Conservation (phyloP, 1,140 invertebrate genomes). For the Cherax quadricarinatus region DNA sequence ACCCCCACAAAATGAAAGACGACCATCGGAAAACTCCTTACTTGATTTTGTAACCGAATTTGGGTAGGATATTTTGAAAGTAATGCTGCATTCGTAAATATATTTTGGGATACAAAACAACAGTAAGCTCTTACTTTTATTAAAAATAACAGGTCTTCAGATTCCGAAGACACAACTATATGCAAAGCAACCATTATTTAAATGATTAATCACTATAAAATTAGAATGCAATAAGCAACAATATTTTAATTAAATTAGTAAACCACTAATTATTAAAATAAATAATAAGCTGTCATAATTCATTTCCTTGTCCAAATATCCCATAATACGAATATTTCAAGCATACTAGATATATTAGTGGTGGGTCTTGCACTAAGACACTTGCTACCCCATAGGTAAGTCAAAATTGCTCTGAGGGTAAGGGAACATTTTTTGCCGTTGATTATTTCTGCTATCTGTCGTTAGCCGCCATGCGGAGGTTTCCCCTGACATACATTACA, state of each 20-base stretch:
- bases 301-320: slow-evolving; percentile 5
- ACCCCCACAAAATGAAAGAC: too few species aligned
- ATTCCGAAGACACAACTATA: slow-evolving; percentile 39
- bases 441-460: background rate
- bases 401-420: background rate
- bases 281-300: slow-evolving; percentile 18
- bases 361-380: background rate
- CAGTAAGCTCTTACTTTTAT: slow-evolving; percentile 19
- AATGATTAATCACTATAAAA: slow-evolving; percentile 36
- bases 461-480: background rate
- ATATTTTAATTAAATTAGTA: slow-evolving; percentile 6
- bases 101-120: background rate
- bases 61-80: too few species aligned
- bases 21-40: too few species aligned
- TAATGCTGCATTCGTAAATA: too few species aligned
- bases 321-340: background rate
- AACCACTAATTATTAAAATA: slow-evolving; percentile 23
- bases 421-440: background rate
- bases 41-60: too few species aligned
- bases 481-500: background rate
- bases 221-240: slow-evolving; percentile 37
- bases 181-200: slow-evolving; percentile 19
- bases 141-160: slow-evolving; percentile 46
- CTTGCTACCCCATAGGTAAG: background rate
- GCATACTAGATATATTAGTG: slow-evolving; percentile 12